phyloP scores from a whole-genome alignment of 2,888 invertebrate species.

The Desoria tigrina region DNA sequence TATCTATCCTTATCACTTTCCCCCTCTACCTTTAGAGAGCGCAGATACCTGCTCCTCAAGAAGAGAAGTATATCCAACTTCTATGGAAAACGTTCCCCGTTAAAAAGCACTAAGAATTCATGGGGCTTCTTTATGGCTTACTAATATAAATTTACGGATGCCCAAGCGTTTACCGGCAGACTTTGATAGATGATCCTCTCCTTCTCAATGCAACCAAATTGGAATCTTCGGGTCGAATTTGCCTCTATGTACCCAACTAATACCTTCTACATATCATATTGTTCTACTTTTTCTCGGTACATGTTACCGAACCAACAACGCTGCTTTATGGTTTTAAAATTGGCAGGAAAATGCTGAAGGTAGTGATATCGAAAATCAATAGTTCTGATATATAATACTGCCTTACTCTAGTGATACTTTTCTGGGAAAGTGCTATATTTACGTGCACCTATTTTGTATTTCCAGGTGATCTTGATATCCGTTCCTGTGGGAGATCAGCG shows the following conservation, averaged over 20 bases:
- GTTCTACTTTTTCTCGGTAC: background rate
- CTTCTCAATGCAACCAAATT: conserved; percentile 1
- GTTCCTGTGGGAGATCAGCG: no score
- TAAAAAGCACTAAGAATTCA: conserved; percentile 23
- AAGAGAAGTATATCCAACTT: background rate
- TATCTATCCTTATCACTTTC: conserved; percentile 12
- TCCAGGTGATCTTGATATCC: no score
- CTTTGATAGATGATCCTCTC: conserved; percentile 18
- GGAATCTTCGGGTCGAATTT: conserved; percentile 1
- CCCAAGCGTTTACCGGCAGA: conserved; percentile 19
- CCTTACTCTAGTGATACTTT: no score
- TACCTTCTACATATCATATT: background rate
- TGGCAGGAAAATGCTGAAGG: no score
- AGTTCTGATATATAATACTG: no score
- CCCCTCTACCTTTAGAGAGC: conserved; percentile 4
- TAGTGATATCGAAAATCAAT: no score
- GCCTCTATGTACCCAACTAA: background rate
- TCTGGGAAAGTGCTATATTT: no score
- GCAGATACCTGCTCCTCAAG: background rate
- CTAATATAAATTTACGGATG: conserved; percentile 19
- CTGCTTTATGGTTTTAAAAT: background rate
- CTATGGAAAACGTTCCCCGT: conserved; percentile 7
- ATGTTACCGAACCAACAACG: background rate
- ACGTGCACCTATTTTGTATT: no score
- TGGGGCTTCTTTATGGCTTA: conserved; percentile 14